Evolutionary conservation across 1,140 invertebrate species (phyloP).

Genomic region (Rhagoletis pomonella): DNA sequence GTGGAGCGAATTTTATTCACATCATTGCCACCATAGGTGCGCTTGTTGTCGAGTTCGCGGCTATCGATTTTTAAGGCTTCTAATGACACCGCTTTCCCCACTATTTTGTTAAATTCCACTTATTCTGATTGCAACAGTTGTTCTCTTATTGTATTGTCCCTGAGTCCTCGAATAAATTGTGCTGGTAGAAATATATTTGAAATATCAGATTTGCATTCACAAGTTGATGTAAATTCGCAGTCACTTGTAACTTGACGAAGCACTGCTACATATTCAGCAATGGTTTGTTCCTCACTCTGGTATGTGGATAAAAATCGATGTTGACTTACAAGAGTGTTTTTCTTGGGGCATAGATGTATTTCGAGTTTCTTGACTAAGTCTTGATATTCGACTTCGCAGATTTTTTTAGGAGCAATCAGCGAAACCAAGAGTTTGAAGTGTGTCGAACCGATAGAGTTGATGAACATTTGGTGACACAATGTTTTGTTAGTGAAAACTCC

Average conservation of each 20-base stretch:
- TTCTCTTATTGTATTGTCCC: constrained; percentile 7
- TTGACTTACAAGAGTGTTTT: constrained; percentile 22
- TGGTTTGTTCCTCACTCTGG: not conserved
- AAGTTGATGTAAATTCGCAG: not conserved
- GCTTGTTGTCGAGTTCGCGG: not conserved
- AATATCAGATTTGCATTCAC: not conserved
- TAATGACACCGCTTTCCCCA: not conserved
- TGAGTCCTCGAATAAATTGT: constrained; percentile 23
- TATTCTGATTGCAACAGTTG: constrained; percentile 28
- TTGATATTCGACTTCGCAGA: constrained; percentile 21
- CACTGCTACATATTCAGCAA: constrained; percentile 24
- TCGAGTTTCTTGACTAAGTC: not conserved
- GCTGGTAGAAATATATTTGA: constrained; percentile 27
- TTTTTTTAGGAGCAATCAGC: not conserved
- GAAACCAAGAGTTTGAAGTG: constrained; percentile 1
- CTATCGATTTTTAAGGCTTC: constrained; percentile 50
- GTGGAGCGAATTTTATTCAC: no score
- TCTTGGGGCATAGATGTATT: not conserved
- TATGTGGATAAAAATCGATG: constrained; percentile 44
- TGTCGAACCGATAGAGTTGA: constrained; percentile 36
- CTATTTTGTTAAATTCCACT: constrained; percentile 2
- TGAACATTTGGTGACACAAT: constrained; percentile 11
- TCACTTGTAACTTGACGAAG: not conserved
- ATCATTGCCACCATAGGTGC: no score
- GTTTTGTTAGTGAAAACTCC: constrained; percentile 35